Evolutionary conservation across 1,140 invertebrate genomes (phyloP).

Genomic region (Rhyzopertha dominica): DNA sequence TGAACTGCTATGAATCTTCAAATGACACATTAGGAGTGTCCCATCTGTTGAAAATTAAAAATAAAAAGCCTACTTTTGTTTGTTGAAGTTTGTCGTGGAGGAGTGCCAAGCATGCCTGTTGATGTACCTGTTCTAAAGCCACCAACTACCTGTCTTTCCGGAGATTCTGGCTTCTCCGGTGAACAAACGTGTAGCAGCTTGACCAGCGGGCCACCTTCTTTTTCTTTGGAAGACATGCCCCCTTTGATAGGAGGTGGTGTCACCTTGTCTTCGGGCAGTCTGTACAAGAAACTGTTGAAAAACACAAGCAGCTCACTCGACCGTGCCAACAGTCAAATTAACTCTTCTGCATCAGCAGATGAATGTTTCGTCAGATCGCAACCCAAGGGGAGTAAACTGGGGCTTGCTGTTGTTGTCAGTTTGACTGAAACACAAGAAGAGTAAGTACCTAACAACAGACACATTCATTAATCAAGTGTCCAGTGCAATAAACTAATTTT

Average conservation of each 20-base stretch:
- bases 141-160: slow-evolving; percentile 28
- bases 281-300: slow-evolving; percentile 32
- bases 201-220: slow-evolving; percentile 20
- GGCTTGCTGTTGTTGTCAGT: slow-evolving; percentile 52
- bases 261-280: slow-evolving; percentile 31
- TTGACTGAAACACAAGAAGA: slow-evolving; percentile 47
- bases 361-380: slow-evolving; percentile 11
- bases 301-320: slow-evolving; percentile 31
- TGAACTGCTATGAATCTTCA: too few relatives aligned
- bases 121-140: slow-evolving; percentile 30
- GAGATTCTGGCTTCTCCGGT: slow-evolving; percentile 36
- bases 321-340: slow-evolving; percentile 21
- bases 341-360: slow-evolving; percentile 20
- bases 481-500: too few relatives aligned
- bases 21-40: too few relatives aligned
- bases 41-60: too few relatives aligned
- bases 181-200: slow-evolving; percentile 32
- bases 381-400: slow-evolving; percentile 48
- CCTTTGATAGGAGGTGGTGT: slow-evolving; percentile 19
- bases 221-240: slow-evolving; percentile 8
- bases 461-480: too few relatives aligned
- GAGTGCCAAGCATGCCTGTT: slow-evolving; percentile 26
- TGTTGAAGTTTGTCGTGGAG: too few relatives aligned
- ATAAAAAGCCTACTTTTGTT: too few relatives aligned
- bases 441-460: slow-evolving; percentile 46